phyloP scores from a whole-genome alignment of 2,797 vertebrate genomes.

The Propithecus perrieri region DNA sequence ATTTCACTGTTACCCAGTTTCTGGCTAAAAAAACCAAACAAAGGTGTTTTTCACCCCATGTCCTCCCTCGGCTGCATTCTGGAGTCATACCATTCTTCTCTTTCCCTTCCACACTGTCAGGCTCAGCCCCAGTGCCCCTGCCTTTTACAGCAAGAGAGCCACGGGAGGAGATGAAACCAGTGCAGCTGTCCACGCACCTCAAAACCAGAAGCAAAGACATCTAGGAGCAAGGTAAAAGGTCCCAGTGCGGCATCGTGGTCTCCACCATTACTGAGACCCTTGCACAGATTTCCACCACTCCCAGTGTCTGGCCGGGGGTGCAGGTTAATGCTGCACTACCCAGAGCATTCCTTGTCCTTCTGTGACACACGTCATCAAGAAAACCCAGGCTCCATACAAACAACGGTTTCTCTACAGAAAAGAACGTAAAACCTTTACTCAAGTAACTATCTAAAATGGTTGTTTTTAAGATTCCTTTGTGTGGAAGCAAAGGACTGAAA shows the following conservation, averaged over 20 bases:
- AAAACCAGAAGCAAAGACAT: neutral
- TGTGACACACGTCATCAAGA: neutral
- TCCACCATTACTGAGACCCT: neutral
- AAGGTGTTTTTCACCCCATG: neutral
- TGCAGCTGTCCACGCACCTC: neutral
- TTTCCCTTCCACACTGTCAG: neutral
- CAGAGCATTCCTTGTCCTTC: neutral
- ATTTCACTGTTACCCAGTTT: neutral
- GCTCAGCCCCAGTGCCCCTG: neutral
- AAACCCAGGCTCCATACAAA: neutral
- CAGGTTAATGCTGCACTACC: neutral
- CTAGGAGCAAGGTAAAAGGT: too few species aligned
- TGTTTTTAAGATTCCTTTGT: conserved; percentile 35
- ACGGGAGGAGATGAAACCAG: neutral
- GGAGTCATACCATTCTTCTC: too few species aligned
- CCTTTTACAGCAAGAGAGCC: neutral
- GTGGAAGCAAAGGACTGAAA: conserved; percentile 27
- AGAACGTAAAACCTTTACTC: neutral
- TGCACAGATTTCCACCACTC: neutral
- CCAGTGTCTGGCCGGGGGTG: neutral
- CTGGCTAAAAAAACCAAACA: neutral
- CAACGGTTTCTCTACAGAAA: neutral
- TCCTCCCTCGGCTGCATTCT: neutral
- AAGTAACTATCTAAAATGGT: neutral
- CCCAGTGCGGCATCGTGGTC: rapidly evolving